Conservation (phyloP, 2,888 invertebrate genomes). For the Ectropis crepuscularia region DNA sequence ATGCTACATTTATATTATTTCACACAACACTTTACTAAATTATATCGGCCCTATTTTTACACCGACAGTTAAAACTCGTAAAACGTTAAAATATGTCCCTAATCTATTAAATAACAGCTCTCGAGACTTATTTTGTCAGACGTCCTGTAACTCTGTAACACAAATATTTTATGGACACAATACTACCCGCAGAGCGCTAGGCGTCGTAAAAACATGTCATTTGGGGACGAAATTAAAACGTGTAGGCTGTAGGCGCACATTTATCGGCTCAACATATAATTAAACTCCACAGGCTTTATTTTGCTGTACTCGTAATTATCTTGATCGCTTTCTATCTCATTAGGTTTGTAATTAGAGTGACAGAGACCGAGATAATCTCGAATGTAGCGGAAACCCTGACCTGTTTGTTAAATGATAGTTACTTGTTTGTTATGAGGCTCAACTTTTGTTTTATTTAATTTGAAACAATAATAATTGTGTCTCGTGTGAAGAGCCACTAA, state of each 20-base stretch:
- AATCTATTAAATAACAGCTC: slow-evolving; percentile 3
- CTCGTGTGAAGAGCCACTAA: no score
- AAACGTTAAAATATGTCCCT: background rate
- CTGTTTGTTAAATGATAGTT: no score
- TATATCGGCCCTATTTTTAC: no score
- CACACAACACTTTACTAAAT: no score
- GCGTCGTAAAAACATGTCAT: slow-evolving; percentile 47
- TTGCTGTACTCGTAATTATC: background rate
- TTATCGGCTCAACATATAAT: slow-evolving; percentile 35
- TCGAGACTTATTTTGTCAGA: slow-evolving; percentile 12
- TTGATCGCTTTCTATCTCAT: background rate
- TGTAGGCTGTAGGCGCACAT: slow-evolving; percentile 37
- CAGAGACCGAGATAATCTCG: no score
- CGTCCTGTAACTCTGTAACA: slow-evolving; percentile 21
- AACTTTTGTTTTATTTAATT: no score
- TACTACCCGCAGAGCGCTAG: slow-evolving; percentile 19
- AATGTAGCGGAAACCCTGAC: no score
- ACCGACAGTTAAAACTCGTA: no score
- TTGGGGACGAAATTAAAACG: slow-evolving; percentile 46
- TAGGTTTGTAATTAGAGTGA: no score
- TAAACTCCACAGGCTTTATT: slow-evolving; percentile 14
- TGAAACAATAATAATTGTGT: no score
- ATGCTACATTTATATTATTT: no score
- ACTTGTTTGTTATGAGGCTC: no score
- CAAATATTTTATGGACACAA: slow-evolving; percentile 31